Conservation (phyloP, 1,140 invertebrate species). For the Drosophila novamexicana region DNA sequence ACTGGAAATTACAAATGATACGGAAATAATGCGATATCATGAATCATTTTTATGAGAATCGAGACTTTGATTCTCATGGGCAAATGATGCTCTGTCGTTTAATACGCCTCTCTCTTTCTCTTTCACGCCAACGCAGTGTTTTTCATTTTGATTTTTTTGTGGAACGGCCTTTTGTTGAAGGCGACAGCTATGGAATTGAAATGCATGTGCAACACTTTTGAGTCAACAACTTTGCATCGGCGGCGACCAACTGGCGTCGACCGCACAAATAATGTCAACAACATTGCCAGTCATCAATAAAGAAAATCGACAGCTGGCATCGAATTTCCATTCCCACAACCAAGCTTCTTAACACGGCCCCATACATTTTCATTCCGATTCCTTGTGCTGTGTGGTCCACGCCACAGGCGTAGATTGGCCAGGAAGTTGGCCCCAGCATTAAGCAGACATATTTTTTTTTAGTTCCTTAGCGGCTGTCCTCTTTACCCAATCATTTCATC, state of each 20-base stretch:
- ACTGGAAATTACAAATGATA: constrained; percentile 83
- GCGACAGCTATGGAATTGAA: constrained; percentile 29
- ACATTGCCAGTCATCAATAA: constrained; percentile 76
- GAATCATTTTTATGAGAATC: constrained; percentile 81
- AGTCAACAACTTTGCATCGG: constrained; percentile 77
- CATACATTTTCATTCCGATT: not conserved
- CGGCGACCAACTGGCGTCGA: constrained; percentile 69
- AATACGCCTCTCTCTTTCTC: not conserved
- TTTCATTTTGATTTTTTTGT: not conserved
- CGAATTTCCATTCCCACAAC: constrained; percentile 13
- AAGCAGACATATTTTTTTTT: constrained; percentile 11
- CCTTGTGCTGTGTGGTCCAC: not conserved
- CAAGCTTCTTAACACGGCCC: not conserved
- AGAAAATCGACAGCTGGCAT: constrained; percentile 52
- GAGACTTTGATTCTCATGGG: constrained; percentile 79
- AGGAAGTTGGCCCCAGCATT: constrained; percentile 24
- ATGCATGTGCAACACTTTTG: constrained; percentile 51
- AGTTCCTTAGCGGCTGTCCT: not conserved
- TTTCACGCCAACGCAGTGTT: not conserved
- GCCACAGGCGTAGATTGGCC: constrained; percentile 9
- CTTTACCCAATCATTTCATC: not conserved
- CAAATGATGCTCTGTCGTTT: constrained; percentile 53
- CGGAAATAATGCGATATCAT: constrained; percentile 82
- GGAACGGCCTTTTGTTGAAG: constrained; percentile 17
- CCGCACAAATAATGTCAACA: constrained; percentile 80